Evolutionary conservation across 2,113 vertebrate genomes (phyloP).

Genomic region (Eolophus roseicapilla): DNA sequence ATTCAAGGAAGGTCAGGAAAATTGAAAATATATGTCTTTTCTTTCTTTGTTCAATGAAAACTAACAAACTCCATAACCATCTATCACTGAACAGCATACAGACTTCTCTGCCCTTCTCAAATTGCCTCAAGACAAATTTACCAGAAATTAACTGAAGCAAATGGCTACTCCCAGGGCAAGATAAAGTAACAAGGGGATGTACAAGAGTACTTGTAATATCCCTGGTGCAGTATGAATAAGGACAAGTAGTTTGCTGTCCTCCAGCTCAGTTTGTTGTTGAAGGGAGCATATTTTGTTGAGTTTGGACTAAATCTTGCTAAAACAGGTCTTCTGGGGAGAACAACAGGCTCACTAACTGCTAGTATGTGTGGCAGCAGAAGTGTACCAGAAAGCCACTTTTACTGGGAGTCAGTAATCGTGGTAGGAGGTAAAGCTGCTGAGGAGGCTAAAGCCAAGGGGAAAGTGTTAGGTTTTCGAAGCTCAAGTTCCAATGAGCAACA

Average conservation of each 20-base stretch:
- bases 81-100: neutral
- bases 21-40: neutral
- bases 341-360: rapidly evolving
- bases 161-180: neutral
- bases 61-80: neutral
- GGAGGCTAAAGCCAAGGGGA: neutral
- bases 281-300: neutral
- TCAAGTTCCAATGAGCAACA: neutral
- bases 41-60: neutral
- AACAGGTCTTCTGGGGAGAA: neutral
- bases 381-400: neutral
- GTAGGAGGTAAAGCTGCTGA: neutral
- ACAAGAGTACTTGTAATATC: neutral
- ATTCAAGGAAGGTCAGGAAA: neutral
- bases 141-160: neutral
- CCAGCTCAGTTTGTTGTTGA: neutral
- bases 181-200: neutral
- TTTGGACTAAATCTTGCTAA: neutral
- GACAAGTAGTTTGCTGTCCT: neutral
- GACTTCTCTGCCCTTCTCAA: neutral
- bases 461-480: neutral
- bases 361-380: neutral
- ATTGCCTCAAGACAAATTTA: neutral
- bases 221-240: neutral
- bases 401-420: neutral